Conservation (phyloP, 2,888 invertebrate species). For the Eristalinus sepulchralis region DNA sequence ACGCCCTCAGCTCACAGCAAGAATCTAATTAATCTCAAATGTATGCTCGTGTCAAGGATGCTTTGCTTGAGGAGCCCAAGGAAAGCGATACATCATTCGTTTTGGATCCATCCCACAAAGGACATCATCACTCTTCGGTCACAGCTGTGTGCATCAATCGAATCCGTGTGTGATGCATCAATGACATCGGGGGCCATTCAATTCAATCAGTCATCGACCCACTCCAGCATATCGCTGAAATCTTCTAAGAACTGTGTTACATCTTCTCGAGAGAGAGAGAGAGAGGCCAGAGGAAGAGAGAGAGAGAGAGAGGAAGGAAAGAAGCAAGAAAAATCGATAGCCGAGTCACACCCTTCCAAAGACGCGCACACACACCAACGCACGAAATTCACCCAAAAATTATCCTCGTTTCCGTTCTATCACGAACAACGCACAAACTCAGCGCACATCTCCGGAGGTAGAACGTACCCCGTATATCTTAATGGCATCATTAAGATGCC, state of each 20-base stretch:
- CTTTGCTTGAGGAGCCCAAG: background rate
- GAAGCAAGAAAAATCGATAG: background rate
- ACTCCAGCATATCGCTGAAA: background rate
- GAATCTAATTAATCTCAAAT: constrained; percentile 46
- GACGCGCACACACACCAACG: background rate
- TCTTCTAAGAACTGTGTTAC: background rate
- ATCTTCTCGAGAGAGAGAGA: too few species aligned
- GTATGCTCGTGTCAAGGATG: constrained; percentile 18
- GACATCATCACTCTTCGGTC: background rate
- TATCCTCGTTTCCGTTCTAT: constrained; percentile 41
- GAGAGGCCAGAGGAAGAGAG: too few species aligned
- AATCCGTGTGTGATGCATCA: background rate
- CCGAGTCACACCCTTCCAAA: constrained; percentile 11
- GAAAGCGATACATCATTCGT: background rate
- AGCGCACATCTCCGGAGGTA: background rate
- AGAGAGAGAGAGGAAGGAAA: background rate
- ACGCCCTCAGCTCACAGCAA: background rate
- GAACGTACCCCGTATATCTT: constrained; percentile 33
- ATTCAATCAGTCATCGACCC: background rate
- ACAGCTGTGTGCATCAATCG: background rate
- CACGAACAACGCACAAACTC: constrained; percentile 8
- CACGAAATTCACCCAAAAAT: constrained; percentile 1
- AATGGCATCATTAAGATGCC: constrained; percentile 66
- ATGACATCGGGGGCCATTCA: background rate
- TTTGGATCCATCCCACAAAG: background rate